Percentiles rank a stretch among this genome's conserved stretches.
Evolutionary conservation across 2,888 invertebrate genomes (phyloP).

Genomic region (Macroteleia sp.): DNA sequence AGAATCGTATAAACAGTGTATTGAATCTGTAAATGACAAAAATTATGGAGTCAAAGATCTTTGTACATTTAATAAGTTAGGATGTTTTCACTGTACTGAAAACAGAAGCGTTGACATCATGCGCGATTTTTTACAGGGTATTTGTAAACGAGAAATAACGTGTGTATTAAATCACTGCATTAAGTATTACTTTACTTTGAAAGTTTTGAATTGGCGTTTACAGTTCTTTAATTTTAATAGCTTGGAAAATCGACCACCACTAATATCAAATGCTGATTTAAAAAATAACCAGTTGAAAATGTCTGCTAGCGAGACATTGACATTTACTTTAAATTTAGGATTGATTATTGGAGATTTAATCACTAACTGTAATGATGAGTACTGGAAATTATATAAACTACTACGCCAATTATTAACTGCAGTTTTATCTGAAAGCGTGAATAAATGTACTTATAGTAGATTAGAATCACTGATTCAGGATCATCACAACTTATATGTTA

Average conservation of each 20-base stretch:
- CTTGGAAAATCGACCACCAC: conserved; percentile 7
- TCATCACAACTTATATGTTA: no score
- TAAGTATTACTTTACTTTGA: conserved; percentile 42
- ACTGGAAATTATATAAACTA: conserved; percentile 12
- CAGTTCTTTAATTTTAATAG: conserved; percentile 37
- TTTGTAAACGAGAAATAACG: conserved; percentile 56
- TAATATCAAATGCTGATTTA: conserved; percentile 3
- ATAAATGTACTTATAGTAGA: neutral
- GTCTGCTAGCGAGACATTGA: conserved; percentile 22
- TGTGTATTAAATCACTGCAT: conserved; percentile 34
- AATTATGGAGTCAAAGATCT: conserved; percentile 13
- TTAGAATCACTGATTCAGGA: no score
- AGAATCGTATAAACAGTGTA: neutral
- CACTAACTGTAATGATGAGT: neutral
- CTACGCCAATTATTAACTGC: neutral
- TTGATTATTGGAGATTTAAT: conserved; percentile 25
- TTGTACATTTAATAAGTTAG: conserved; percentile 13
- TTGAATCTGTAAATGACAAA: neutral
- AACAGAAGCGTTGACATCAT: conserved; percentile 68
- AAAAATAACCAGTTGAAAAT: neutral
- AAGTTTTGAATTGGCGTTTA: conserved; percentile 47
- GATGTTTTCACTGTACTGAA: neutral
- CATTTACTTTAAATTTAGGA: conserved; percentile 2
- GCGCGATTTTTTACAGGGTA: conserved; percentile 69
- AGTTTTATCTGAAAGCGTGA: neutral